Percentiles rank a stretch among this genome's conserved stretches.
These are phyloP conservation scores for Julus scandinavius DNA, from an alignment of 2,888 invertebrate species.

Conservation along the genomic window DNA sequence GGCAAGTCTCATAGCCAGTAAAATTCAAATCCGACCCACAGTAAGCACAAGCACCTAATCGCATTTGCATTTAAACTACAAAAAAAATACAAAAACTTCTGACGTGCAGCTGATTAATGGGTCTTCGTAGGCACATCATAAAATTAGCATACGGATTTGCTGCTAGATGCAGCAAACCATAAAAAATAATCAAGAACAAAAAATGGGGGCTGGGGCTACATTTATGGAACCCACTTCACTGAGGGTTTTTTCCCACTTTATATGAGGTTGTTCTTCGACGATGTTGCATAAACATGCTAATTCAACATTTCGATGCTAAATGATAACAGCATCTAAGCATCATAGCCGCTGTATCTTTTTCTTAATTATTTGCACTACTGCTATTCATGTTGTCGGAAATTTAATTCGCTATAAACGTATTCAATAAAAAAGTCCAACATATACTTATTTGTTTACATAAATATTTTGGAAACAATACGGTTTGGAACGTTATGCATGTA, in stretches of 20 bases:
- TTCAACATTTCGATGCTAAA: no score
- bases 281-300: not conserved
- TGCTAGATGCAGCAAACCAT: not conserved
- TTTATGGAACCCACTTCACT: not conserved
- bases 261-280: conserved; percentile 3
- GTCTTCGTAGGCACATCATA: conserved; percentile 42
- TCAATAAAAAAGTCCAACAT: no score
- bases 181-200: conserved; percentile 28
- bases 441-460: no score
- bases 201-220: conserved; percentile 3
- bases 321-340: no score
- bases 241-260: not conserved
- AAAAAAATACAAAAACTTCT: conserved; percentile 18
- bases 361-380: no score
- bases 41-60: not conserved
- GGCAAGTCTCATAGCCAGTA: not conserved
- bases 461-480: no score
- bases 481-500: no score
- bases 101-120: conserved; percentile 39
- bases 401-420: no score
- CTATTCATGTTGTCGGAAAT: no score
- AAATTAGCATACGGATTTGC: conserved; percentile 42
- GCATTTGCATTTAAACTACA: conserved; percentile 30
- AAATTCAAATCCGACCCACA: conserved; percentile 17
- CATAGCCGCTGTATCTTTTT: no score